These are phyloP conservation scores for Vulpes vulpes DNA, from an alignment of 2,113 vertebrate species.

Conservation along the genomic window DNA sequence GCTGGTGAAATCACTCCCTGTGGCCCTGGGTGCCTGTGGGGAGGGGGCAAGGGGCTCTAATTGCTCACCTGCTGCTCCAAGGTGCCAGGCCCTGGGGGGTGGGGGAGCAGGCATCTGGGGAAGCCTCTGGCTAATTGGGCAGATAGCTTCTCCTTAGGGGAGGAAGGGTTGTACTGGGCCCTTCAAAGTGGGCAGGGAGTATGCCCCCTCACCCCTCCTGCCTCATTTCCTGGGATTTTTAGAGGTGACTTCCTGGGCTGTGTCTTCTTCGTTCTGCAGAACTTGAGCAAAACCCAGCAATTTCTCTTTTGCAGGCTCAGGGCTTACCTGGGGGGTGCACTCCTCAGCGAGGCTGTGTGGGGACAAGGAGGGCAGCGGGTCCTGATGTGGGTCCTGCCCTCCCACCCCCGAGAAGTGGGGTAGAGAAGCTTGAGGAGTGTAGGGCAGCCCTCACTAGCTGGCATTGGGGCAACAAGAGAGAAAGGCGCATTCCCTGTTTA, in stretches of 20 bases:
- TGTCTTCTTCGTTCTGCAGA: accelerated
- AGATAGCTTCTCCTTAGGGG: not conserved
- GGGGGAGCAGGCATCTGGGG: not conserved
- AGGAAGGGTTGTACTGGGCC: not conserved
- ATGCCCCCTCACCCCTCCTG: not conserved
- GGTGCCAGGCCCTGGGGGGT: not conserved
- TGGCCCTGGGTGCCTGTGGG: not conserved
- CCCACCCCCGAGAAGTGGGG: too few relatives aligned
- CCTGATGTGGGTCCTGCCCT: not conserved
- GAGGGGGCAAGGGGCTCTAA: not conserved
- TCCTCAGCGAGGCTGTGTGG: accelerated
- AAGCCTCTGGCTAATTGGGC: conserved; percentile 22
- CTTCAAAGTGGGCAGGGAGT: not conserved
- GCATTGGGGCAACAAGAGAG: accelerated
- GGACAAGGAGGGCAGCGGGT: not conserved
- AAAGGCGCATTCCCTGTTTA: not conserved
- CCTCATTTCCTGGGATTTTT: not conserved
- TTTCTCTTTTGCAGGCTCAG: not conserved
- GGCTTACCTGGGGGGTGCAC: not conserved
- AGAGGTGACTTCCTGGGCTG: not conserved
- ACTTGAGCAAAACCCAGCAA: accelerated
- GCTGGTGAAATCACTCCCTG: not conserved
- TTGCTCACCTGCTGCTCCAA: conserved; percentile 52
- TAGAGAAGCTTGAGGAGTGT: accelerated
- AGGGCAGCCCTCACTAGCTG: not conserved